Evolutionary conservation across 2,797 vertebrate species (phyloP).

Genomic region (Crypturellus tataupa): DNA sequence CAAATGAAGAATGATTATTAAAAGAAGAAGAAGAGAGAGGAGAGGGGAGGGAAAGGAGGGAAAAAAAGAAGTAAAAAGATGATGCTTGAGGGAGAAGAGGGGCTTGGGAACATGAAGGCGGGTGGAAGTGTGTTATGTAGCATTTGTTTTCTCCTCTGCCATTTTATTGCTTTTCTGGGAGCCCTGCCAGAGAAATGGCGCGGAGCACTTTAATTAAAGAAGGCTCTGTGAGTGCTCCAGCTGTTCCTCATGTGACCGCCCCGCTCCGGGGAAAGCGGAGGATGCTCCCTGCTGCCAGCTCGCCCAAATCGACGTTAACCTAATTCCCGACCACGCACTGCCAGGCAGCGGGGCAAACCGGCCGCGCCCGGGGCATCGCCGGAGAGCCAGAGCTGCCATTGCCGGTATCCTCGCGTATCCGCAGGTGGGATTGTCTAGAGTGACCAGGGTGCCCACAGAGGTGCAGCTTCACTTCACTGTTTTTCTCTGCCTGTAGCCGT

Average conservation of each 20-base stretch:
- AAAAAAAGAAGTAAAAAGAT: constrained; percentile 29
- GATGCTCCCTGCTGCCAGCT: constrained; percentile 48
- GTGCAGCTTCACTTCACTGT: background rate
- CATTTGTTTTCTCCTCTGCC: constrained; percentile 71
- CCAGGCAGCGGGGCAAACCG: background rate
- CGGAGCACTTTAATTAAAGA: constrained; percentile 73
- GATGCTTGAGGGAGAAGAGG: background rate
- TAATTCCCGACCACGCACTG: constrained; percentile 8
- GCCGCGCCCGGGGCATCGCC: background rate
- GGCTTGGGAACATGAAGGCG: constrained; percentile 38
- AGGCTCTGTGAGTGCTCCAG: constrained; percentile 66
- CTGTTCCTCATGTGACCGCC: constrained; percentile 67
- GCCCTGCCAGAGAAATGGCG: constrained; percentile 58
- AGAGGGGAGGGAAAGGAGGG: background rate
- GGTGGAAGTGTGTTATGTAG: constrained; percentile 41
- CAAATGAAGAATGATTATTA: constrained; percentile 46
- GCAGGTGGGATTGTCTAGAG: rapidly evolving
- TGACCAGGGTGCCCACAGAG: rapidly evolving
- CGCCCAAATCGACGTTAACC: constrained; percentile 23
- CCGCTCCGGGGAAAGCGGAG: constrained; percentile 30
- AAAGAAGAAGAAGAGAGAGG: background rate
- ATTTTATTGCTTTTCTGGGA: constrained; percentile 74
- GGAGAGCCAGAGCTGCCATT: background rate
- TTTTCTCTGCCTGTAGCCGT: background rate
- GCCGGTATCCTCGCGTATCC: background rate